Evolutionary conservation across 1,140 invertebrate genomes (phyloP).

Genomic region (Drosophila athabasca): DNA sequence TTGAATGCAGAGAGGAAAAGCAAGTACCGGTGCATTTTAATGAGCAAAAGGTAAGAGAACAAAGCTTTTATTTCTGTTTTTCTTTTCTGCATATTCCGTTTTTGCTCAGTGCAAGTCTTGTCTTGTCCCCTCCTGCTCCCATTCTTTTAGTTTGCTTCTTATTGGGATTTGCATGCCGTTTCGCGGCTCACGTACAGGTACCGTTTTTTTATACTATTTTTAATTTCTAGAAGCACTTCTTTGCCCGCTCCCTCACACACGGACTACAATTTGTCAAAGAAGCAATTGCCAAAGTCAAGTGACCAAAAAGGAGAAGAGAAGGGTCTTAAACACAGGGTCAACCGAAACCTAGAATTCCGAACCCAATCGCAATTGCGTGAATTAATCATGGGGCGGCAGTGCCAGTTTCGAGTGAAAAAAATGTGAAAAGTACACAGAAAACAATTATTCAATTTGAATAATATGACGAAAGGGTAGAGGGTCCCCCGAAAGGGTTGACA

Average conservation of each 20-base stretch:
- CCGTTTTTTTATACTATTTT: conserved; percentile 3
- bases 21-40: too few relatives aligned
- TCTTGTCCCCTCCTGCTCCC: too few relatives aligned
- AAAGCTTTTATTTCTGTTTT: too few relatives aligned
- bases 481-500: conserved; percentile 53
- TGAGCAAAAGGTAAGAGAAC: too few relatives aligned
- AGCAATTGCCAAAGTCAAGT: conserved; percentile 34
- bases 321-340: conserved; percentile 31
- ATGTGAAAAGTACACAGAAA: conserved; percentile 76
- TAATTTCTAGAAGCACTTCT: conserved; percentile 24
- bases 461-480: conserved; percentile 50
- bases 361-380: conserved; percentile 31
- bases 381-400: conserved; percentile 73
- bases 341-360: conserved; percentile 9
- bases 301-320: conserved; percentile 20
- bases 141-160: not conserved
- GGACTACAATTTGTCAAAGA: conserved; percentile 51
- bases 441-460: conserved; percentile 75
- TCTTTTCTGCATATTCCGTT: not conserved
- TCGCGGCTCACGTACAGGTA: not conserved
- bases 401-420: conserved; percentile 63
- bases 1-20: too few relatives aligned
- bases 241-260: conserved; percentile 4
- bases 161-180: too few relatives aligned
- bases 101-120: not conserved